These are phyloP conservation scores for Platyura marginata DNA, from an alignment of 1,140 invertebrate genomes.

Conservation along the genomic window DNA sequence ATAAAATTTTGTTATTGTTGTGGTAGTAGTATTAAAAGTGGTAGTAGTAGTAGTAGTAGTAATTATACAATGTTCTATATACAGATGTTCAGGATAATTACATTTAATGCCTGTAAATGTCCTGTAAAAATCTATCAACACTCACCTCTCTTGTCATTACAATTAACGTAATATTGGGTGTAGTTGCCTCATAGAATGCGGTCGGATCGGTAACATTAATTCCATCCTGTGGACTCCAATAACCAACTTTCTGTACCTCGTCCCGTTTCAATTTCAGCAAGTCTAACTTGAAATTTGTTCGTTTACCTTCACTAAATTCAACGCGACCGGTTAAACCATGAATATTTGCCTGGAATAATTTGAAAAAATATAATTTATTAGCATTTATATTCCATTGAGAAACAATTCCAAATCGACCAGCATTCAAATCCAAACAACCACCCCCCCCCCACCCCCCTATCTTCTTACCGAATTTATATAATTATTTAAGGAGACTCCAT, in stretches of 20 bases:
- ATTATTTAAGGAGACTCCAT: conserved; percentile 74
- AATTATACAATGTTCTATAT: no score
- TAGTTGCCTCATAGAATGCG: conserved; percentile 67
- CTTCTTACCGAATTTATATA: conserved; percentile 71
- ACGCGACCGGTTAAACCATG: conserved; percentile 71
- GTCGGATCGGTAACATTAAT: conserved; percentile 68
- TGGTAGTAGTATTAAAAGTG: no score
- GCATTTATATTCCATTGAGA: no score
- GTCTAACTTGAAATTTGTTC: conserved; percentile 70
- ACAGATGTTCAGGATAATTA: no score
- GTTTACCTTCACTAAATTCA: conserved; percentile 65
- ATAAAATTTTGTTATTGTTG: not conserved
- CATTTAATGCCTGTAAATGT: no score
- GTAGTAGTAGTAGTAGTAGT: no score
- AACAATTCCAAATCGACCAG: no score
- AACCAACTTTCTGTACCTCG: conserved; percentile 56
- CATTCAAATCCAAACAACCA: no score
- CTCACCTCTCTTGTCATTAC: conserved; percentile 71
- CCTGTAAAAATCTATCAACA: conserved; percentile 13
- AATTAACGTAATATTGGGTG: conserved; percentile 69
- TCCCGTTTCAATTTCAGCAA: conserved; percentile 66
- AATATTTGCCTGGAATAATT: not conserved
- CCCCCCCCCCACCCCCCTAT: no score
- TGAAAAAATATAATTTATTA: not conserved
- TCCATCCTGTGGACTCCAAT: conserved; percentile 53